These are phyloP conservation scores for Chouioia cunea DNA, from an alignment of 2,888 invertebrate genomes.

Conservation along the genomic window DNA sequence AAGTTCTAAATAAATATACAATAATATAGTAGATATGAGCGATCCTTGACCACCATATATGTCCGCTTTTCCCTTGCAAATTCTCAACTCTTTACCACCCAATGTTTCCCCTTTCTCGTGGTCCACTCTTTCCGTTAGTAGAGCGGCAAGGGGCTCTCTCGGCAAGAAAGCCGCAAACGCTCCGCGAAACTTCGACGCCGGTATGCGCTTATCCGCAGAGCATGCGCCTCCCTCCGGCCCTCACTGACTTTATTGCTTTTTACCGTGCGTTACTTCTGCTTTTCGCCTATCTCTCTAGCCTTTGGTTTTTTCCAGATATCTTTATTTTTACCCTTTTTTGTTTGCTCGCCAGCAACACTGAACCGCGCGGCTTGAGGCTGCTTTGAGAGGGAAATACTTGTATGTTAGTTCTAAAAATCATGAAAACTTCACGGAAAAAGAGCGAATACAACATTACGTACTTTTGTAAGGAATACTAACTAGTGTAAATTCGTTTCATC, in stretches of 20 bases:
- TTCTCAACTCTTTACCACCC: conserved; percentile 64
- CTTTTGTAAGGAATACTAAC: too few species aligned
- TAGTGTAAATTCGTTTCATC: too few species aligned
- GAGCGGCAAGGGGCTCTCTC: conserved; percentile 43
- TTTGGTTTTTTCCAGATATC: too few species aligned
- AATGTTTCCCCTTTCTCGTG: conserved; percentile 34
- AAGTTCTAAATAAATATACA: too few species aligned
- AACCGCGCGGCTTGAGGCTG: too few species aligned
- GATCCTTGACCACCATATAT: conserved; percentile 61
- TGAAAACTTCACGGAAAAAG: conserved; percentile 49
- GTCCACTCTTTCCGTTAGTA: conserved; percentile 54
- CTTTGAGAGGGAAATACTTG: too few species aligned
- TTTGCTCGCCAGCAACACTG: too few species aligned
- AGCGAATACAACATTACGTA: conserved; percentile 33
- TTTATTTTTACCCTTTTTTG: too few species aligned
- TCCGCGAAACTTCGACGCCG: too few species aligned
- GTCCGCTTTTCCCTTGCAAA: conserved; percentile 64
- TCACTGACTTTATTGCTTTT: conserved; percentile 52
- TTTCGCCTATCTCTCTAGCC: too few species aligned
- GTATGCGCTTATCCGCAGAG: conserved; percentile 47
- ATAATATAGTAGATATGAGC: conserved; percentile 24
- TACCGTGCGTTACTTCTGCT: too few species aligned
- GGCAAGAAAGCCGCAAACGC: too few species aligned
- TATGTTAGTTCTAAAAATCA: conserved; percentile 17
- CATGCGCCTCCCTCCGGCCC: conserved; percentile 51